Base-by-base conservation (phyloP, 53 echinoderm and acorn worm species). In the Echinarachnius parma region DNA sequence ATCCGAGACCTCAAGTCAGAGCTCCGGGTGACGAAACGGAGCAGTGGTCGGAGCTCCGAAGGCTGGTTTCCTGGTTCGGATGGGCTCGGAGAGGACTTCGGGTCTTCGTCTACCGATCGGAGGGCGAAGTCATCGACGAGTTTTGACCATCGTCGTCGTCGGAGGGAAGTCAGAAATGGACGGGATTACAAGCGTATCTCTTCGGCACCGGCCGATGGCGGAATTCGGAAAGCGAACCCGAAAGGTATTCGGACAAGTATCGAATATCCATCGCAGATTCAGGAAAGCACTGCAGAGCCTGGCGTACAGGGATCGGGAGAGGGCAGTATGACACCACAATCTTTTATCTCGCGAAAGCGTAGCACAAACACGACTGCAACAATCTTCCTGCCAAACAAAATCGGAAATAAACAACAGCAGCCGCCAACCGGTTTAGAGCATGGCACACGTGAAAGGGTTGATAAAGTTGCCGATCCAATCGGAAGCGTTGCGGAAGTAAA, bases 1-100 rank as follows among this genome's bases (percentile, higher is more conserved):
- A 70, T 70, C 13, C 61, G 82, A 4, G 53, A 75, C 26, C 56
- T 82, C 5, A 75, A 75, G 52, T 25, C 61, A 27, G 76, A 82
- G 27, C 57, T 62, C 2, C 66, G 59, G 25, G 27, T 30, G 16
- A 53, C 82, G 62, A 60, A 42, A 49, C 74, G 79, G 61, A 79
- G 83, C 45, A 88, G 88, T 46, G 88, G 83, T 2, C 72, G 64
- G 5, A 79, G 75, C 34, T 60, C 75, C 11, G 83, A 75, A 46
- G 86, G 72, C 11, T 66, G 86, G 81, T 67, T 77, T 21, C 29
- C 29, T 3, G 66, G 30, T 22, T 49, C 27, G 3, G 77, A 76
- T 9, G 78, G 25, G n/a, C n/a, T n/a, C 53, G 59, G 45, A 10
- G 31, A 61, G 22, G 23, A 45, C 15, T 3, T 1, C 0, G 10